Percentiles rank a stretch among this genome's conserved stretches.
Conservation (phyloP, 2,797 vertebrate species). For the Eulemur albifrons region DNA sequence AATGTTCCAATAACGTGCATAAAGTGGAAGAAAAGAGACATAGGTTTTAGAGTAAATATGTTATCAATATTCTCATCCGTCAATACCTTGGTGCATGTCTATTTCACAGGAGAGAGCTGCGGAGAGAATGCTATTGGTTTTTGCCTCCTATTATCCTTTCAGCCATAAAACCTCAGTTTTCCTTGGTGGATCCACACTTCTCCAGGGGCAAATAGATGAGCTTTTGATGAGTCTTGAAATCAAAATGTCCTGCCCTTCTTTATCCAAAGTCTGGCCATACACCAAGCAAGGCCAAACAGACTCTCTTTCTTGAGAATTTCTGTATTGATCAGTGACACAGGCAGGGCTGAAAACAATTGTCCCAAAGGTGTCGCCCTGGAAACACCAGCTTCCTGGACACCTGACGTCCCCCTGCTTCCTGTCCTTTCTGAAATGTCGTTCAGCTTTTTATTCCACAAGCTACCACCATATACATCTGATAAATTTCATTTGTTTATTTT, state of each 20-base stretch:
- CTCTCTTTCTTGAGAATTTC: background rate
- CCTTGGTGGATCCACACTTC: background rate
- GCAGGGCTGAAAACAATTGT: background rate
- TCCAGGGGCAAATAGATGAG: background rate
- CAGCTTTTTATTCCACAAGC: background rate
- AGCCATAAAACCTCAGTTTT: background rate
- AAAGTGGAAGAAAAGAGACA: background rate
- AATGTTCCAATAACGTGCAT: background rate
- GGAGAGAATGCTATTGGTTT: background rate
- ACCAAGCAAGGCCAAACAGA: too few relatives aligned
- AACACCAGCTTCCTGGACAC: background rate
- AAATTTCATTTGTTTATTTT: background rate
- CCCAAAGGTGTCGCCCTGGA: background rate
- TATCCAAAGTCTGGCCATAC: background rate
- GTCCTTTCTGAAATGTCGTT: background rate
- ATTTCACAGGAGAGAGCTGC: background rate
- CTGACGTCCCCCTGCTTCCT: background rate
- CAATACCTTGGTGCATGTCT: accelerated
- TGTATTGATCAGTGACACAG: background rate
- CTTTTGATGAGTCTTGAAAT: background rate
- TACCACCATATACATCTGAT: background rate
- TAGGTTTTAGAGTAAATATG: background rate
- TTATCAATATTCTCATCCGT: background rate
- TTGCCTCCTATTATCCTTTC: background rate
- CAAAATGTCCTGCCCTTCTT: background rate